A percentile compares a stretch with the other conserved stretches of the same genome.
Evolutionary conservation across 53 echinoderm and acorn worm genomes (phyloP).

Genomic region (Temnopleurus reevesii): DNA sequence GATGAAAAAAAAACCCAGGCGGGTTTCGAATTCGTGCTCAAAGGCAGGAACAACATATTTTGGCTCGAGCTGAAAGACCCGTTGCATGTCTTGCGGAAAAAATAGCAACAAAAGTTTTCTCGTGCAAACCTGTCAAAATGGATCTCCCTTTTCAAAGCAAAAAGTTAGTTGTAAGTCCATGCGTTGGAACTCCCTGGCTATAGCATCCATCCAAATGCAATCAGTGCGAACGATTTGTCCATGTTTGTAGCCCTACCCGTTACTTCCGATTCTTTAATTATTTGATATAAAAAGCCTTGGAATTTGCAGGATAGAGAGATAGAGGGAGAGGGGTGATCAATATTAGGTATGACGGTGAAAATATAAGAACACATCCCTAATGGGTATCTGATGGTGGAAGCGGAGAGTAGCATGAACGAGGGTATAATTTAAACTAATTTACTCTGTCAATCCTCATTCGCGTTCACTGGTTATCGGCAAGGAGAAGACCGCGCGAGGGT

Average conservation of each 20-base stretch:
- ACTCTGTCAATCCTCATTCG: not conserved
- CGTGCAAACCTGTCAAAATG: too few species aligned
- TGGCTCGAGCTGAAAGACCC: too few species aligned
- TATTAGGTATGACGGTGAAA: not conserved
- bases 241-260: not conserved
- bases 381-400: not conserved
- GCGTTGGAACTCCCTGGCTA: not conserved
- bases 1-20: too few species aligned
- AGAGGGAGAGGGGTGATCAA: not conserved
- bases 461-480: not conserved
- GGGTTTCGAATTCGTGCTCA: too few species aligned
- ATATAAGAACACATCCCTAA: not conserved
- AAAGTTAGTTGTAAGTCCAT: too few species aligned
- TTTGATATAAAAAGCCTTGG: slow-evolving; percentile 25
- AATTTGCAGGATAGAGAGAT: not conserved
- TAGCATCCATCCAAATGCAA: slow-evolving; percentile 16
- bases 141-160: too few species aligned
- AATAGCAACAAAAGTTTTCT: too few species aligned
- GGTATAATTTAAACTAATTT: slow-evolving; percentile 36
- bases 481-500: not conserved
- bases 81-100: too few species aligned
- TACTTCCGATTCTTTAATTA: not conserved
- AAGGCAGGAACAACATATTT: too few species aligned
- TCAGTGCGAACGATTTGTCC: slow-evolving; percentile 5
- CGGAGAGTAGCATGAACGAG: not conserved